Conservation (phyloP, 2,797 vertebrate genomes). For the Aselliscus stoliczkanus region DNA sequence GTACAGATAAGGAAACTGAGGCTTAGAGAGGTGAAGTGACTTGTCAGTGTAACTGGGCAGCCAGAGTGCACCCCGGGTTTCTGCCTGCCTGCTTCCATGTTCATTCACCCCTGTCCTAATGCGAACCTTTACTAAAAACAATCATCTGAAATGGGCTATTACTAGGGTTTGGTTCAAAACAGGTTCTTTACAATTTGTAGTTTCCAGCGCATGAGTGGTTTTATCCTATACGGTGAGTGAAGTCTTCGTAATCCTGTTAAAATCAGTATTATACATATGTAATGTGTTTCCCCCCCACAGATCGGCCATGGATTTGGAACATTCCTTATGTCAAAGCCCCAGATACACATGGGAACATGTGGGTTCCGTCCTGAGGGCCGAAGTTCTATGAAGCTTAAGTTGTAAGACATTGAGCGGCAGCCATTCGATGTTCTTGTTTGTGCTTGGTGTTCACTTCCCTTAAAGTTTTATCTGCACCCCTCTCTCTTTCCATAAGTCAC, state of each 20-base stretch:
- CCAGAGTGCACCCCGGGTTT: rapidly evolving
- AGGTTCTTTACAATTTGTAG: not conserved
- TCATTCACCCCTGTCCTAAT: not conserved
- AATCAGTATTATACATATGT: not conserved
- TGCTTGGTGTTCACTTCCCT: not conserved
- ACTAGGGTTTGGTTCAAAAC: not conserved
- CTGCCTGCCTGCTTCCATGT: not conserved
- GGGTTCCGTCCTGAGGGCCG: constrained; percentile 76
- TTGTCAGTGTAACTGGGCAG: not conserved
- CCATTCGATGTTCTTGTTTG: not conserved
- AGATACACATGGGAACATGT: constrained; percentile 95
- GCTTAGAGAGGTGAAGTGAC: not conserved
- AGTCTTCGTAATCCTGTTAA: not conserved
- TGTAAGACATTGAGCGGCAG: constrained; percentile 27
- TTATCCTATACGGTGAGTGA: not conserved
- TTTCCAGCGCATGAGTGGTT: not conserved
- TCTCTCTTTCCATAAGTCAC: not conserved
- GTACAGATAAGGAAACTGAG: not conserved
- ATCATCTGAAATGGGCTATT: rapidly evolving
- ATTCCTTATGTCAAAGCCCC: constrained; percentile 92
- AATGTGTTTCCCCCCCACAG: constrained; percentile 78
- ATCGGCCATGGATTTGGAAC: constrained; percentile 98
- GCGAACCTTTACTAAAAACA: not conserved
- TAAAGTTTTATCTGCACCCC: not conserved
- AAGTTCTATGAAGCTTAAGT: not conserved